Percentiles rank a stretch among this genome's conserved stretches.
Conservation (phyloP, 2,113 vertebrate species). For the Sturnus vulgaris region DNA sequence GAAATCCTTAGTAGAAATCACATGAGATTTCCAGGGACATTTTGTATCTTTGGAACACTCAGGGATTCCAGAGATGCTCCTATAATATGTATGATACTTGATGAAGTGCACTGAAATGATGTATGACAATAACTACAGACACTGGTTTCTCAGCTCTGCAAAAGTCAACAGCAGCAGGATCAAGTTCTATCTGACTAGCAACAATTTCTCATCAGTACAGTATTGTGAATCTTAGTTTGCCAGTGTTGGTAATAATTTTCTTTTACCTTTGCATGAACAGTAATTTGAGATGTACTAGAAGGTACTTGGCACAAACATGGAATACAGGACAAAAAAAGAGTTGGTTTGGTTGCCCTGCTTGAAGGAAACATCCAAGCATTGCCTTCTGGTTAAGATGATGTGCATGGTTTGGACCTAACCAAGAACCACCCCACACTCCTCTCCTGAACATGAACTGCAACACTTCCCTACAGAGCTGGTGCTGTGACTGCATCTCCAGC, state of each 20-base stretch:
- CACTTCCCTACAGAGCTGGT: not conserved
- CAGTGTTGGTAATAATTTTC: not conserved
- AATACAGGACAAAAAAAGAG: not conserved
- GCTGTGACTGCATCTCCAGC: not conserved
- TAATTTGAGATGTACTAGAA: not conserved
- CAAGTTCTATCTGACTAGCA: not conserved
- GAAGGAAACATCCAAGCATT: not conserved
- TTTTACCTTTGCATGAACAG: not conserved
- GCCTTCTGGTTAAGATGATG: not conserved
- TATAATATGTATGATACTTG: not conserved
- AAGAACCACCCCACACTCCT: not conserved
- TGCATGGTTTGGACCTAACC: not conserved
- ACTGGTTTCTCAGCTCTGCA: not conserved
- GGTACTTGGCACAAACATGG: not conserved
- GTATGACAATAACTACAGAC: not conserved
- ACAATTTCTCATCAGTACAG: accelerated
- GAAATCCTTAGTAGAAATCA: not conserved
- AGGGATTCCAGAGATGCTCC: not conserved
- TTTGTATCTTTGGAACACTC: not conserved
- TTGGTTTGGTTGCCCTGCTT: not conserved
- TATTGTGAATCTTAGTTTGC: not conserved
- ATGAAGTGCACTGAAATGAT: not conserved
- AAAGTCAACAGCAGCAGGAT: not conserved
- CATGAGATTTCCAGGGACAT: not conserved
- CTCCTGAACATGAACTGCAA: not conserved